Evolutionary conservation across 2,113 vertebrate species (phyloP).

Genomic region (Sphaerodactylus townsendi): DNA sequence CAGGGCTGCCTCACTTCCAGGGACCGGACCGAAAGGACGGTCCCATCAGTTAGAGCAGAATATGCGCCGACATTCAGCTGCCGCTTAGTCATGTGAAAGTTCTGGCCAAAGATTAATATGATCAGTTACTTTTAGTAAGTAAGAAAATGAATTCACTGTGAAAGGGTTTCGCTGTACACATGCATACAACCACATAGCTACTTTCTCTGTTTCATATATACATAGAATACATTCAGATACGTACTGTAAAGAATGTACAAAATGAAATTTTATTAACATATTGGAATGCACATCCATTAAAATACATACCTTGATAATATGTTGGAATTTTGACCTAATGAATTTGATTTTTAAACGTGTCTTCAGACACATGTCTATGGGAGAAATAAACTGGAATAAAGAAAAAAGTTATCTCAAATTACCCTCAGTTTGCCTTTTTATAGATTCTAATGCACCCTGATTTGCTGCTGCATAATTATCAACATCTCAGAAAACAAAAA

Average conservation of each 20-base stretch:
- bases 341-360: not conserved
- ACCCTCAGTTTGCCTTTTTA: not conserved
- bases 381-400: not conserved
- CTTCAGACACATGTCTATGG: not conserved
- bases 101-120: not conserved
- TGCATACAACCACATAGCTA: not conserved
- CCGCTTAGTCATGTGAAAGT: no score
- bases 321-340: not conserved
- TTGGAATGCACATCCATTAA: not conserved
- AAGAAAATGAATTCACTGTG: not conserved
- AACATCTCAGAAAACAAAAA: not conserved
- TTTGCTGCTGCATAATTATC: not conserved
- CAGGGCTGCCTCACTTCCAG: no score
- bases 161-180: not conserved
- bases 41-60: no score
- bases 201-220: no score
- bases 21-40: no score
- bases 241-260: not conserved
- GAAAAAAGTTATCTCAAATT: not conserved
- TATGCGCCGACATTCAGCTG: no score
- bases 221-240: not conserved
- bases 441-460: not conserved
- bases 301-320: not conserved
- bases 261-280: not conserved
- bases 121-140: not conserved